A percentile compares a stretch with the other conserved stretches of the same genome.
These are phyloP conservation scores for Drosophila koepferae DNA, from an alignment of 2,888 invertebrate species.

Conservation along the genomic window DNA sequence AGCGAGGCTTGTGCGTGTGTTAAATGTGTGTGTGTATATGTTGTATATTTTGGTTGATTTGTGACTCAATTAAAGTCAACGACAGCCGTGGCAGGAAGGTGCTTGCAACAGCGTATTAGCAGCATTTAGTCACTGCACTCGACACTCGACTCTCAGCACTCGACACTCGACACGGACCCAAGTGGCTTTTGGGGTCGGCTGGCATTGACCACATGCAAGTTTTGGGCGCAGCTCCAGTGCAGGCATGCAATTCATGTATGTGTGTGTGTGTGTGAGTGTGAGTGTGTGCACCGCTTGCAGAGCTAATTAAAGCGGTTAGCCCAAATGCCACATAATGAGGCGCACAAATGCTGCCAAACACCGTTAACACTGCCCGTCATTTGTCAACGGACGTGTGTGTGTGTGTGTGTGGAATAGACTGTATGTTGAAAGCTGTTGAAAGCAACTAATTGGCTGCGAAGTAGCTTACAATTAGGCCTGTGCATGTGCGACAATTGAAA, in stretches of 20 bases:
- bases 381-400: slow-evolving; percentile 63
- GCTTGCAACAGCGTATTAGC: slow-evolving; percentile 52
- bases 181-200: slow-evolving; percentile 72
- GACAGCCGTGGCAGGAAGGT: slow-evolving; percentile 74
- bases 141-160: slow-evolving; percentile 65
- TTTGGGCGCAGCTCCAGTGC: slow-evolving; percentile 51
- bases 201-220: slow-evolving; percentile 71
- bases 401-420: slow-evolving; percentile 5
- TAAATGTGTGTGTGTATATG: slow-evolving; percentile 22
- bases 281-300: slow-evolving; percentile 41
- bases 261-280: slow-evolving; percentile 36
- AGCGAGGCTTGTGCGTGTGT: slow-evolving; percentile 51
- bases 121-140: slow-evolving; percentile 71
- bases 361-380: slow-evolving; percentile 79
- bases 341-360: slow-evolving; percentile 80
- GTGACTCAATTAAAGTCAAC: slow-evolving; percentile 84
- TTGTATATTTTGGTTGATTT: slow-evolving; percentile 83
- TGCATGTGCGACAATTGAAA: slow-evolving; percentile 48
- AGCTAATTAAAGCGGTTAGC: slow-evolving; percentile 83
- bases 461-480: slow-evolving; percentile 65
- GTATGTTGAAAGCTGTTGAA: slow-evolving; percentile 61
- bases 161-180: slow-evolving; percentile 49
- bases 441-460: slow-evolving; percentile 77
- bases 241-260: slow-evolving; percentile 44
- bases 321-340: slow-evolving; percentile 81